Conservation (phyloP, 2,888 invertebrate species). For the Cryptus viduatorius region DNA sequence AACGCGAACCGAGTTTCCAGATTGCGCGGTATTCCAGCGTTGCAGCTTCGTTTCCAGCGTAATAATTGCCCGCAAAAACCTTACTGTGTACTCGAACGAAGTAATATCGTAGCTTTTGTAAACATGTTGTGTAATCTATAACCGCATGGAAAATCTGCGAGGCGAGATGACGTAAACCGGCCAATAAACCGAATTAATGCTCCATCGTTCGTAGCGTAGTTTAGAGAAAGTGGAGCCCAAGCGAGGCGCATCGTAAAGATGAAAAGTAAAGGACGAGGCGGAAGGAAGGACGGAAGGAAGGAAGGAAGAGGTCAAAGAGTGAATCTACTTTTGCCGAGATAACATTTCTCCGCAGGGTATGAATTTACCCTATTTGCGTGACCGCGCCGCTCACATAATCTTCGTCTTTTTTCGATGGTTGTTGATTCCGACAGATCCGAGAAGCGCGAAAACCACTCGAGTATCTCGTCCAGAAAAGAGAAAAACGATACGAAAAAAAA, state of each 20-base stretch:
- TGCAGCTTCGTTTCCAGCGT: too few species aligned
- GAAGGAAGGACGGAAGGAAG: slow-evolving; percentile 45
- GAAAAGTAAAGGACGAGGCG: slow-evolving; percentile 13
- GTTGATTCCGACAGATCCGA: slow-evolving; percentile 32
- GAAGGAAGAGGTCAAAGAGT: slow-evolving; percentile 48
- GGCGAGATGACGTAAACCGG: slow-evolving; percentile 33
- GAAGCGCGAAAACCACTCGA: slow-evolving; percentile 28
- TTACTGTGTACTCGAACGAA: neutral
- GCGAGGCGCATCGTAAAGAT: slow-evolving; percentile 36
- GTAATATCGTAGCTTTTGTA: neutral
- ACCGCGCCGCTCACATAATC: slow-evolving; percentile 34
- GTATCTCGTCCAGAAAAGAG: slow-evolving; percentile 15
- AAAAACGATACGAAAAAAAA: slow-evolving; percentile 21
- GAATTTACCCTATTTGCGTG: slow-evolving; percentile 51
- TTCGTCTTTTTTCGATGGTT: slow-evolving; percentile 1
- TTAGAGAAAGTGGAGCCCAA: slow-evolving; percentile 1
- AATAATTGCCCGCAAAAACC: neutral
- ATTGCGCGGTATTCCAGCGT: neutral
- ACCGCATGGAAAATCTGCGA: neutral
- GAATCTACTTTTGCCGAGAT: slow-evolving; percentile 38
- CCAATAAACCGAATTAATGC: slow-evolving; percentile 15
- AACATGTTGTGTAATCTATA: neutral
- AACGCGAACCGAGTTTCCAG: neutral
- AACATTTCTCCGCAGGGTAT: slow-evolving; percentile 36
- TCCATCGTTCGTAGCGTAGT: neutral